Base-by-base conservation (phyloP, 2,797 vertebrate genomes). In the Alcedo atthis region DNA sequence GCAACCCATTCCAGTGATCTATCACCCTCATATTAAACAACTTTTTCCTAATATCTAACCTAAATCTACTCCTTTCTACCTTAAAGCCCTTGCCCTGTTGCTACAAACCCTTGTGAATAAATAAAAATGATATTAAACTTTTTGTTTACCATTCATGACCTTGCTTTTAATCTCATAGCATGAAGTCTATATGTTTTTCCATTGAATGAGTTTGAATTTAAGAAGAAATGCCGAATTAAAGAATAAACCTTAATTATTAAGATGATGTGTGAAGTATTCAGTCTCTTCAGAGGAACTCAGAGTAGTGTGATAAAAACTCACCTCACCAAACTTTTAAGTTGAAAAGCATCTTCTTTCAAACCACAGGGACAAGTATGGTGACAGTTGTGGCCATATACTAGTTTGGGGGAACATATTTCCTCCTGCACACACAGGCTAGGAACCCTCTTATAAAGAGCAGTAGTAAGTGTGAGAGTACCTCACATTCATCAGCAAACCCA, bases 261-360 rank as follows among this genome's bases (percentile, higher is more conserved):
- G 21, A 16, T n/a, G 7, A 13, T 0, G 0, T 59, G 32, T 55
- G 24, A 8, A 70, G 21, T 17, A 55, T 59, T 77, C 8, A 19
- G 6, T 22, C 25, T 74, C 32, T 55, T 61, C 55, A 35, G 42
- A 78, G 15, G 16, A 20, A 46, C 45, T 37, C 28, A 58, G 33
- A 71, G 12, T 19, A 28, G 5, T 26, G 6, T 58, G 35, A 26
- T 51, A 63, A 45, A 14, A 28, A 74, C 14, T 2, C 24, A 32
- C 28, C 4, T 64, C 25, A 40, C 15, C 16, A 48, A 67, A 63
- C 4, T 30, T 28, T 51, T 46, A 26, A 5, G 6, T 26, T 70
- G 30, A 46, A 84, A 83, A 42, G 7, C 14, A 11, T 18, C 25
- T 64, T 35, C 24, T 66, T 92, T 87, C 35, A 69, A 70, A 58